Evolutionary conservation across 1,140 invertebrate species (phyloP), one percentile per base, ranked within the genome.

Genomic region (Chironomus tepperi): DNA sequence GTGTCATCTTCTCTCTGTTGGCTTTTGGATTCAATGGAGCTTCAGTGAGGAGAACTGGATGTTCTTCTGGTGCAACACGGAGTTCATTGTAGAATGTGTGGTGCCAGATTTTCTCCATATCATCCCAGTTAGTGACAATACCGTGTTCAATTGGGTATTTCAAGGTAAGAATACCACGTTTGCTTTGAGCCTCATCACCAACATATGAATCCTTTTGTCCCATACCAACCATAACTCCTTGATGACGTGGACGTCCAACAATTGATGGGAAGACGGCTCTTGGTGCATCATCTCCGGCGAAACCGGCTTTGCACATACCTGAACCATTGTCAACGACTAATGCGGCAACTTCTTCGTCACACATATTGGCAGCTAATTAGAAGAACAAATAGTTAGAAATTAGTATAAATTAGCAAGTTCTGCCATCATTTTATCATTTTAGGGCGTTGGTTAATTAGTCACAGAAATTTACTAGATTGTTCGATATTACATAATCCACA

Each of bases 41-140:
- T 84, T 97, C 95, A 24, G 94, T 96, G 75, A 97, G 85, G 76
- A 97, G 88, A 72, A 97, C 93, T 74, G 95, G 93, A 84, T 95
- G 94, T 82, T 97, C 93, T 84, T 96, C 95, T 42, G 95, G 95
- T 75, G 94, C 95, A 77, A 97, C 94, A 85, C 95, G 89, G 76
- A 98, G 87, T 84, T 96, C 94, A 83, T 96, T 97, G 88, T 95
- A 96, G 87, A 96, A 97, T 77, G 93, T 94, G 84, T 96, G 93
- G 84, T 96, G 94, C 95, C 94, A 97, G 84, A 98, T 93, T 83
- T 97, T 97, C 86, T 97, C 95, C 95, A 98, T 97, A 84, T 97
- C 95, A 80, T 97, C 95, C 94, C 95, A 97, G 89, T 97, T 96
- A 83, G 94, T 96, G 81, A 97, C 92, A 84, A 96, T 90, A 74